phyloP scores from a whole-genome alignment of 2,797 vertebrate species.

The Brotogeris chrysoptera region DNA sequence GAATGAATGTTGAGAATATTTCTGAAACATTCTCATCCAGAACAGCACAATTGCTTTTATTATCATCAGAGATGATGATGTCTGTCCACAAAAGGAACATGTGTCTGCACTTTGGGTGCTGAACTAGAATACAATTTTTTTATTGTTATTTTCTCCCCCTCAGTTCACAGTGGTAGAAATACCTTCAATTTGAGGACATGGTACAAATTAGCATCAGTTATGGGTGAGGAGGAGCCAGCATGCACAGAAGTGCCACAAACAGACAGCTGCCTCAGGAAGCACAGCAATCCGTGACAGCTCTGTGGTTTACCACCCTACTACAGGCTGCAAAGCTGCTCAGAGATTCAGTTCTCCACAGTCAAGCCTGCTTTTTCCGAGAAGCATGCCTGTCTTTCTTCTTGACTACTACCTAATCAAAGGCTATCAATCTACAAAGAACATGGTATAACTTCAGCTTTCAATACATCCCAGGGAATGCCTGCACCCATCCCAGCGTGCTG shows the following conservation, averaged over 20 bases:
- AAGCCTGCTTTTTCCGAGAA: not conserved
- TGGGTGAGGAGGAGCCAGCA: not conserved
- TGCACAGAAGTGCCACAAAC: not conserved
- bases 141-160: not conserved
- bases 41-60: not conserved
- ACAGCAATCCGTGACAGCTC: fast-evolving
- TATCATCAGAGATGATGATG: not conserved
- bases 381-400: not conserved
- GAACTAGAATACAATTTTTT: not conserved
- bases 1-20: not conserved
- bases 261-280: not conserved
- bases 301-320: fast-evolving
- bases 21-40: not conserved
- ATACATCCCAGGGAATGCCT: not conserved
- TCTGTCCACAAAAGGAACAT: not conserved
- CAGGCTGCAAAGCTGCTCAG: not conserved
- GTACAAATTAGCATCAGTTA: fast-evolving
- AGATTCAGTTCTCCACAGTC: not conserved
- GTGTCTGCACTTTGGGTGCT: not conserved
- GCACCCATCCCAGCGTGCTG: fast-evolving
- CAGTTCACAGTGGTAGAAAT: not conserved
- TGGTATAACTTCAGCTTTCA: too few species aligned
- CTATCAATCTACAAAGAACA: too few species aligned
- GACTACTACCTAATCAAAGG: not conserved
- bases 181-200: not conserved